Evolutionary conservation across 2,888 invertebrate genomes (phyloP).

Genomic region (Exephanes ischioxanthus): DNA sequence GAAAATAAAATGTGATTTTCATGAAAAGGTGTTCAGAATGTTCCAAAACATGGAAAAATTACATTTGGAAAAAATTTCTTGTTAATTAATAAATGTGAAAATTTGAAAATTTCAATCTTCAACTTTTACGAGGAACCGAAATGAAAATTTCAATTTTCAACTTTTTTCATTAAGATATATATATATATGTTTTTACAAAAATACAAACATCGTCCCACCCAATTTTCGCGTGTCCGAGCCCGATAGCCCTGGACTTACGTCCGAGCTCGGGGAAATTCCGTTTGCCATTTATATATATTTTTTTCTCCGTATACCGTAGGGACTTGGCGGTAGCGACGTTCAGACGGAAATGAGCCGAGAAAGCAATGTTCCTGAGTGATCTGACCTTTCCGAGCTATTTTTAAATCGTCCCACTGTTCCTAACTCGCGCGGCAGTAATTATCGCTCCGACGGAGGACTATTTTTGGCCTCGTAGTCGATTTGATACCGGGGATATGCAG

Average conservation of each 20-base stretch:
- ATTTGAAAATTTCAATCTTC: no score
- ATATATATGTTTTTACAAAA: neutral
- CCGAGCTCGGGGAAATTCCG: neutral
- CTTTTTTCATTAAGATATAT: no score
- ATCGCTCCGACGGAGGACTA: constrained; percentile 53
- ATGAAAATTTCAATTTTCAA: no score
- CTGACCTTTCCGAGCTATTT: constrained; percentile 65
- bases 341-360: constrained; percentile 53
- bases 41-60: no score
- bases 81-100: no score
- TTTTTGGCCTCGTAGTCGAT: constrained; percentile 52
- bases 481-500: constrained; percentile 30
- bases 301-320: neutral
- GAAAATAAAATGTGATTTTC: no score
- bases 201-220: constrained; percentile 15
- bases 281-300: neutral
- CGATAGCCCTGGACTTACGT: constrained; percentile 3
- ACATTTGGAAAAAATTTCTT: no score
- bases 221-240: constrained; percentile 27
- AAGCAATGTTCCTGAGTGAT: constrained; percentile 65
- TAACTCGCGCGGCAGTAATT: constrained; percentile 48
- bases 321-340: neutral
- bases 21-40: no score
- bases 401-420: constrained; percentile 61
- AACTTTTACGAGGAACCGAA: no score